Evolutionary conservation across 2,797 vertebrate genomes (phyloP), one percentile per base, ranked within the genome.

Genomic region (Cygnus olor): DNA sequence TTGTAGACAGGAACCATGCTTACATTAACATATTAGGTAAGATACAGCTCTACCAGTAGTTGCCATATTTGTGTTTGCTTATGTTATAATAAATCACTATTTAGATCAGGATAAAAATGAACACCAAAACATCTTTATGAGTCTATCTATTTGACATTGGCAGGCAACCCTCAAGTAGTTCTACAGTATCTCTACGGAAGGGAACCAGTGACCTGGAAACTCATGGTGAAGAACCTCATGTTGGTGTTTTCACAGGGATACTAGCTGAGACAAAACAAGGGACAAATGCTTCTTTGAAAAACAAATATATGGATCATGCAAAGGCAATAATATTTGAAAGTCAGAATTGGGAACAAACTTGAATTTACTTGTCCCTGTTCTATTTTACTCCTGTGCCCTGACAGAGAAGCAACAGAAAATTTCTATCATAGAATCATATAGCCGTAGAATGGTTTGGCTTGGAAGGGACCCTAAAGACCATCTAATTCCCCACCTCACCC

Each of bases 1-100:
- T 73, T 93, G 88, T 42, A 94, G 84, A 64, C 83, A 95, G 96
- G 93, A 95, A 92, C 58, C 79, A 89, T 80, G 93, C 95, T 96
- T 88, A 82, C 83, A 89, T 97, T 95, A 91, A 94, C 94, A 19
- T 96, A 93, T 91, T 92, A 95, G 89, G 82, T 36, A 94, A 97
- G 90, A 80, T 71, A 74, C 66, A 74, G 44, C 18, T 8, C 65
- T 82, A 45, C 60, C 68, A 96, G 54, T 14, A 32, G 34, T 91
- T 93, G 78, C 92, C 24, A 20, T 73, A 89, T 89, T 96, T 87
- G 40, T 96, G 83, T 96, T 97, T 96, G 57, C 93, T 93, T 81
- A 82, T 72, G 76, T 90, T 86, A 89, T 96, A 96, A 97, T 88
- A 97, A 97, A 95, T 97, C 85, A 90, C 93, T 89, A 19, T 94